phyloP scores from a whole-genome alignment of 2,888 invertebrate genomes.

The Ariolimax columbianus region DNA sequence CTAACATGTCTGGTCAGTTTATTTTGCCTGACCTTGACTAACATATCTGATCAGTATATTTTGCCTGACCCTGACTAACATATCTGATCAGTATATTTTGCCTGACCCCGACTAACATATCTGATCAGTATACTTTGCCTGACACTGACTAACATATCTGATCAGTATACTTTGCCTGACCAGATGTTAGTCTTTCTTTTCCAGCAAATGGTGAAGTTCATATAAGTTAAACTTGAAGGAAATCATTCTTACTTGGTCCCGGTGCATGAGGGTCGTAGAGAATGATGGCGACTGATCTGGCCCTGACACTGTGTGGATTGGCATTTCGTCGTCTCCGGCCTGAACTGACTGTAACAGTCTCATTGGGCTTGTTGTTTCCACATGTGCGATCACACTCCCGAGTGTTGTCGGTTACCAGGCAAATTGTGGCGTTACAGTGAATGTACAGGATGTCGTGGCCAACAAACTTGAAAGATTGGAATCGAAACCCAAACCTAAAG shows the following conservation, averaged over 20 bases:
- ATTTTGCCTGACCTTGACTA: too few relatives aligned
- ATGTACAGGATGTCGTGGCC: conserved; percentile 62
- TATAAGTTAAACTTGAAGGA: neutral
- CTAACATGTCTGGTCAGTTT: too few relatives aligned
- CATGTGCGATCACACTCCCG: conserved; percentile 69
- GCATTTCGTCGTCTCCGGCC: conserved; percentile 39
- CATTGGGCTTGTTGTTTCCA: conserved; percentile 56
- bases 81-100: too few relatives aligned
- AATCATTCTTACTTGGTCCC: conserved; percentile 22
- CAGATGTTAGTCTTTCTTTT: too few relatives aligned
- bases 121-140: too few relatives aligned
- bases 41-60: too few relatives aligned
- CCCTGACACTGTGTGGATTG: neutral
- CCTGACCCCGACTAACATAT: too few relatives aligned
- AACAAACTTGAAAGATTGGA: conserved; percentile 70
- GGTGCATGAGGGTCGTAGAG: conserved; percentile 42
- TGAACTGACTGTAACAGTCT: neutral
- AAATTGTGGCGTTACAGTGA: conserved; percentile 72
- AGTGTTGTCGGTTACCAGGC: conserved; percentile 62
- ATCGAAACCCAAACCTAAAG: conserved; percentile 67
- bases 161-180: too few relatives aligned
- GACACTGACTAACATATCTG: too few relatives aligned
- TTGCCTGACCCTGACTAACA: too few relatives aligned
- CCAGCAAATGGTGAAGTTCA: neutral
- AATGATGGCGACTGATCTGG: conserved; percentile 46